Evolutionary conservation across 2,888 invertebrate species (phyloP), one percentile per base, ranked within the genome.

Genomic region (Tinea pellionella): DNA sequence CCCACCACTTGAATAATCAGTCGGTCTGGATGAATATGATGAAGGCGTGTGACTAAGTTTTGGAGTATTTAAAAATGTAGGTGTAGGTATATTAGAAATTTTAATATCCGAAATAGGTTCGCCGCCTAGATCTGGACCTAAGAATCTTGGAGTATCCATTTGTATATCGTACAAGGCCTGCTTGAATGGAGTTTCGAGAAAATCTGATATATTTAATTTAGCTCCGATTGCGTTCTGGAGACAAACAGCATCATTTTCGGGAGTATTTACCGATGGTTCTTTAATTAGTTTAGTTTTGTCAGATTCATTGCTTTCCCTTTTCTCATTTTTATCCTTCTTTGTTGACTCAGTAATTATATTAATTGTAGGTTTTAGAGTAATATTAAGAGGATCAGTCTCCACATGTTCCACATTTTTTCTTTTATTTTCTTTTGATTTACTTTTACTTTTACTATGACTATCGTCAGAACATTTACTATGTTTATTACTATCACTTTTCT

Each of bases 1-100:
- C 1, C 90, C 88, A 4, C 90, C 85, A 61, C 90, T 90, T 8
- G 90, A 90, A 71, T 90, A 90, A 65, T 90, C 90, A 0, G 90
- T 90, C 43, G 82, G 84, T 6, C 87, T 75, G 24, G 85, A 85
- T 11, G 80, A 78, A 67, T 82, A 87, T 2, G 85, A 79, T 0
- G 80, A 80, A 12, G 87, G 87, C 1, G 88, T 88, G 29, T 74
- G 70, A 0, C 66, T 62, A 8, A 67, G 69, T 67, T 78, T 80
- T 0, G 83, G 80, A 1, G 84, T 79, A 64, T 88, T 83, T 13
- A 90, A 84, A 69, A 90, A 84, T 62, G 80, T 78, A 7, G 90
- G 90, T 0, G 91, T 90, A 2, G 89, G 87, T 63, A 90, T 81
- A 63, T 83, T 89, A 68, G 83, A 85, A 62, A 87, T 81, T 72